Evolutionary conservation across 2,888 invertebrate genomes (phyloP).

Genomic region (Diarsia brunnea): DNA sequence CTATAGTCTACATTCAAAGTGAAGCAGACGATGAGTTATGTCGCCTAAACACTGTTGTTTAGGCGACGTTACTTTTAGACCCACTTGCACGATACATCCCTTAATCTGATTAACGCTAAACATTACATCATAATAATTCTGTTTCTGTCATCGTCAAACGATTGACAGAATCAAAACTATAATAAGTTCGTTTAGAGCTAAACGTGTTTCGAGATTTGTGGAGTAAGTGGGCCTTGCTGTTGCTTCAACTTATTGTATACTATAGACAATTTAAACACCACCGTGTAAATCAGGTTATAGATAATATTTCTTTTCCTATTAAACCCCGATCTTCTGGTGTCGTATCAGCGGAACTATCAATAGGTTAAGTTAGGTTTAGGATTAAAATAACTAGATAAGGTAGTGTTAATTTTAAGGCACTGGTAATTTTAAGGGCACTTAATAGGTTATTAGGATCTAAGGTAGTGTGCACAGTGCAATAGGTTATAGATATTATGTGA

Average conservation of each 20-base stretch:
- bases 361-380: neutral
- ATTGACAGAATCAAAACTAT: neutral
- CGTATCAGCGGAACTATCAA: conserved; percentile 23
- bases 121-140: neutral
- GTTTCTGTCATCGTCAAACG: neutral
- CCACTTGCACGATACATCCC: neutral
- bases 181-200: neutral
- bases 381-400: conserved; percentile 31
- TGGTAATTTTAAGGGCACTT: conserved; percentile 7
- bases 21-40: neutral
- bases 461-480: conserved; percentile 5
- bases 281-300: neutral
- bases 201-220: neutral
- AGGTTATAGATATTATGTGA: neutral
- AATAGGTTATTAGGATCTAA: neutral
- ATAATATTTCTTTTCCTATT: neutral
- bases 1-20: neutral
- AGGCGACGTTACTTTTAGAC: neutral
- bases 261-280: neutral
- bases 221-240: neutral
- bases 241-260: neutral
- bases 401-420: conserved; percentile 30
- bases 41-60: neutral
- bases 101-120: neutral
- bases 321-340: neutral